A percentile compares a stretch with the other conserved stretches of the same genome.
Conservation (phyloP, 2,888 invertebrate genomes). For the Hesperia comma region DNA sequence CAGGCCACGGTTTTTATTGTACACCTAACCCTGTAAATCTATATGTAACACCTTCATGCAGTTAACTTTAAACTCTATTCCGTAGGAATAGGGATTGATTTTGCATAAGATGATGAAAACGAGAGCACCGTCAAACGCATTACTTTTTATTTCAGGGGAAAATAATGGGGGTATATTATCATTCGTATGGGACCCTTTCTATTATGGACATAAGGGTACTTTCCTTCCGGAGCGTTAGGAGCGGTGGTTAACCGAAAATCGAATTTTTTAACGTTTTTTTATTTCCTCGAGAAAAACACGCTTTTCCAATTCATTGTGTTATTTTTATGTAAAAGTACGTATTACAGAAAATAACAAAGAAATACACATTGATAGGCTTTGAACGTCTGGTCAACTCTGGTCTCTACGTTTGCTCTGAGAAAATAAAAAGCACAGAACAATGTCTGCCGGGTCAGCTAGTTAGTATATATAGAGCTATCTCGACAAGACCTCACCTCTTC, state of each 20-base stretch:
- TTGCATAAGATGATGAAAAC: constrained; percentile 38
- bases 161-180: constrained; percentile 63
- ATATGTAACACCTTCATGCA: constrained; percentile 34
- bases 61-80: constrained; percentile 52
- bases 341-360: too few species aligned
- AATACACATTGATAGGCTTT: too few species aligned
- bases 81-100: constrained; percentile 45
- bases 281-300: neutral
- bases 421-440: too few species aligned
- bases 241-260: constrained; percentile 15
- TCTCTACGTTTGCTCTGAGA: too few species aligned
- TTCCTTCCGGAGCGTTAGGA: constrained; percentile 46
- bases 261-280: constrained; percentile 21
- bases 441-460: too few species aligned
- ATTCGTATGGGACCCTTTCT: constrained; percentile 54
- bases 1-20: constrained; percentile 37
- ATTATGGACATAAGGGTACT: constrained; percentile 45
- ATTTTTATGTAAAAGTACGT: too few species aligned
- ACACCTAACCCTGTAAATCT: constrained; percentile 40
- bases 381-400: too few species aligned
- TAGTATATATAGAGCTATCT: too few species aligned
- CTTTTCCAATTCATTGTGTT: neutral
- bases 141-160: constrained; percentile 67
- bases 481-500: too few species aligned
- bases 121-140: constrained; percentile 51